Conservation (phyloP, 2,113 vertebrate genomes). For the Dicentrarchus labrax region DNA sequence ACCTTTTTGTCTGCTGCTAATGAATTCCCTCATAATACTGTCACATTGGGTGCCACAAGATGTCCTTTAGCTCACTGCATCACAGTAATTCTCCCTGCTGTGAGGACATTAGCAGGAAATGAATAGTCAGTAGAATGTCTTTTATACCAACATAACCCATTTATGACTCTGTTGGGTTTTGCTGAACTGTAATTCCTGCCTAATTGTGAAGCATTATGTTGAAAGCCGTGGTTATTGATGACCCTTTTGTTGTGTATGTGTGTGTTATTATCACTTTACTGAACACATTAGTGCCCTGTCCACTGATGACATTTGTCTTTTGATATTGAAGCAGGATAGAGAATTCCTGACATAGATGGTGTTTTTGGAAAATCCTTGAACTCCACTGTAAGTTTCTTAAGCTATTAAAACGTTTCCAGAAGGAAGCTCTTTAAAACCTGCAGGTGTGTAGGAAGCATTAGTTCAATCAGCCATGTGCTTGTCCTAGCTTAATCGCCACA, state of each 20-base stretch:
- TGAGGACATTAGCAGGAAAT: slow-evolving; percentile 23
- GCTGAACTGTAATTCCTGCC: slow-evolving; percentile 4
- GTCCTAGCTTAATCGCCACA: slow-evolving; percentile 33
- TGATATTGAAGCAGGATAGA: not conserved
- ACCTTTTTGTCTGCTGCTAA: slow-evolving; percentile 12
- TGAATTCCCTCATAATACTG: slow-evolving; percentile 28
- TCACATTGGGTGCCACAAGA: slow-evolving; percentile 20
- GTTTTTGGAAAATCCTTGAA: slow-evolving; percentile 23
- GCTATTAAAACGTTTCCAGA: slow-evolving; percentile 46
- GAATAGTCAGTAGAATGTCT: slow-evolving; percentile 10
- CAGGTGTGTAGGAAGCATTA: slow-evolving; percentile 45
- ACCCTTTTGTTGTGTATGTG: not conserved
- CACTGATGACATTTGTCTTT: not conserved
- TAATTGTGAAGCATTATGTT: not conserved
- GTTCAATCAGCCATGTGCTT: slow-evolving; percentile 33
- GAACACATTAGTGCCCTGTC: slow-evolving; percentile 1
- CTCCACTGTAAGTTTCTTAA: slow-evolving; percentile 11
- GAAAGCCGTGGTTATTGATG: not conserved
- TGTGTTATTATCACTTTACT: not conserved
- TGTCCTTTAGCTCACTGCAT: slow-evolving; percentile 31
- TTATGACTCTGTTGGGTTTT: slow-evolving; percentile 35
- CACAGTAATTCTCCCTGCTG: slow-evolving; percentile 27
- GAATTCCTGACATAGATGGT: not conserved
- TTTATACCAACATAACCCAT: slow-evolving; percentile 1
- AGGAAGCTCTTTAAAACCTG: slow-evolving; percentile 51